phyloP scores from a whole-genome alignment of 1,140 invertebrate species.

The Pseudomyrmex sp. region DNA sequence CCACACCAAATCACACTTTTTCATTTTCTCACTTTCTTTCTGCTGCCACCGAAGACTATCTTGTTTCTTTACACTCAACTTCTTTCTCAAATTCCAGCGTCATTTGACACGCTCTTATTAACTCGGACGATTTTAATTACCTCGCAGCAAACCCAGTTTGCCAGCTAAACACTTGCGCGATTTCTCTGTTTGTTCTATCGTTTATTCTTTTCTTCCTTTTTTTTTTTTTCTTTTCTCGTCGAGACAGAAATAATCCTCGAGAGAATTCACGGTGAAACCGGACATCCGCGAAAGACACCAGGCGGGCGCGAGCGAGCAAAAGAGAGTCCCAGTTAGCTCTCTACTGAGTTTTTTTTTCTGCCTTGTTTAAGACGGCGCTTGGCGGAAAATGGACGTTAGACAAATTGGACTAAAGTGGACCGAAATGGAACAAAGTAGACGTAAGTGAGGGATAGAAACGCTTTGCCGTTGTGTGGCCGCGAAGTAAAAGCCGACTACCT shows the following conservation, averaged over 20 bases:
- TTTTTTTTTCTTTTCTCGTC: background rate
- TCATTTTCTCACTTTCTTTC: conserved; percentile 28
- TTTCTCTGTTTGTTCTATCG: conserved; percentile 11
- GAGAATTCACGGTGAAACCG: conserved; percentile 28
- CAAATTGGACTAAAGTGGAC: conserved; percentile 59
- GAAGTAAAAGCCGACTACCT: conserved; percentile 25
- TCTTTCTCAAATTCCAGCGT: conserved; percentile 24
- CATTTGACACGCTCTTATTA: conserved; percentile 51
- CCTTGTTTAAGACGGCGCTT: conserved; percentile 39
- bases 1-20: background rate
- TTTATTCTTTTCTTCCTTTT: background rate
- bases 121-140: conserved; percentile 47
- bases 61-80: conserved; percentile 25
- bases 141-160: conserved; percentile 11
- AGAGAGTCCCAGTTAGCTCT: conserved; percentile 24
- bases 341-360: conserved; percentile 11
- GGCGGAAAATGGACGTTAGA: conserved; percentile 53
- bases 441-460: conserved; percentile 52
- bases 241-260: background rate
- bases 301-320: background rate
- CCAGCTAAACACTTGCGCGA: background rate
- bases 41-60: background rate
- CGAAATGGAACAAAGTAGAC: conserved; percentile 58
- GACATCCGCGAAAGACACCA: conserved; percentile 14
- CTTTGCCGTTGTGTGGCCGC: conserved; percentile 17